A percentile compares a stretch with the other conserved stretches of the same genome.
Conservation (phyloP, 2,797 vertebrate species). For the Perodicticus potto region DNA sequence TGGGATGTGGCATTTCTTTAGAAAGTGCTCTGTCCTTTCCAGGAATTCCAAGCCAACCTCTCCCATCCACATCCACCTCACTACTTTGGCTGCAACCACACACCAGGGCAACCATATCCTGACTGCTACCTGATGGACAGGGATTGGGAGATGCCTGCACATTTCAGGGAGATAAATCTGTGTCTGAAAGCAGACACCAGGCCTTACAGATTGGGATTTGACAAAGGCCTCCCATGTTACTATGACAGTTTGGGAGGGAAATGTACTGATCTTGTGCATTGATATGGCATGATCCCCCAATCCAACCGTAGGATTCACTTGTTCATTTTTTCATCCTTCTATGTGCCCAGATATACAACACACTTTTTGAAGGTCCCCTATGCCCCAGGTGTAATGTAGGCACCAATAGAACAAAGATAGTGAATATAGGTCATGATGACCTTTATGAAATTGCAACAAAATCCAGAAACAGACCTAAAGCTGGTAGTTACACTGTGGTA, state of each 20-base stretch:
- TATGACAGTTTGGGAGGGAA: not conserved
- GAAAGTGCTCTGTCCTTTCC: not conserved
- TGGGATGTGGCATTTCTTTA: not conserved
- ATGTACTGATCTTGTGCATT: not conserved
- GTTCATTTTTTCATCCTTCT: not conserved
- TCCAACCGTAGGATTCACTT: not conserved
- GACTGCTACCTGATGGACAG: not conserved
- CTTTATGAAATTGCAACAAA: conserved; percentile 28
- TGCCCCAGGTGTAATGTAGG: not conserved
- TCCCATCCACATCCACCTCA: too few relatives aligned
- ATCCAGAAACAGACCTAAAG: conserved; percentile 30
- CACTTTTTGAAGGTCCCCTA: not conserved
- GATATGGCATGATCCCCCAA: not conserved
- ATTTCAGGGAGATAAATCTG: not conserved
- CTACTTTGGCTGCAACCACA: not conserved
- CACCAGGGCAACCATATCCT: too few relatives aligned
- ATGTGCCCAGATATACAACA: not conserved
- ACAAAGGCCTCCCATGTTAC: not conserved
- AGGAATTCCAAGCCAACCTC: not conserved
- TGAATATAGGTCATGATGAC: not conserved
- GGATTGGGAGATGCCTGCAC: too few relatives aligned
- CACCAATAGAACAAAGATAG: not conserved
- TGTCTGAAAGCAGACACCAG: not conserved
- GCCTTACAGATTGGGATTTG: not conserved
- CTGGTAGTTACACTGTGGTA: not conserved